Percentiles rank a stretch among this genome's conserved stretches.
phyloP scores from a whole-genome alignment of 1,140 invertebrate genomes.

The Panonychus citri region DNA sequence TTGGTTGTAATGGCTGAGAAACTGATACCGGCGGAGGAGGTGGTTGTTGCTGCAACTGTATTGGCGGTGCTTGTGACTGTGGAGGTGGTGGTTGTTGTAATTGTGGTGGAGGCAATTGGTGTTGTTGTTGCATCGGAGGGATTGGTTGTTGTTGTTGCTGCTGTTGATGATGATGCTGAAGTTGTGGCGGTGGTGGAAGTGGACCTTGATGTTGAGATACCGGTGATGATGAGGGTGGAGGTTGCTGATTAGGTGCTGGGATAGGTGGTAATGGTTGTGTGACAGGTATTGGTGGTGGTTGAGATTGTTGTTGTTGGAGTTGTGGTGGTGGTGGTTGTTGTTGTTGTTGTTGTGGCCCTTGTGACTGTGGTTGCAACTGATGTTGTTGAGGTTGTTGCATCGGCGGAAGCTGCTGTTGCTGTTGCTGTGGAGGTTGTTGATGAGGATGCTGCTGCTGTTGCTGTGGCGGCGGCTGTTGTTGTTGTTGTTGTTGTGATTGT shows the following conservation, averaged over 20 bases:
- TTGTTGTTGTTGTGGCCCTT: too few relatives aligned
- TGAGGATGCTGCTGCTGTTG: too few relatives aligned
- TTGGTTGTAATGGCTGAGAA: not conserved
- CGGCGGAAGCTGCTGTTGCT: not conserved
- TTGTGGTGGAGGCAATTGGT: too few relatives aligned
- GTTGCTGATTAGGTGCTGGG: not conserved
- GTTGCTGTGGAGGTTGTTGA: not conserved
- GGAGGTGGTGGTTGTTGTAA: too few relatives aligned
- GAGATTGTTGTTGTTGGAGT: too few relatives aligned
- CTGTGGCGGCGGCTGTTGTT: too few relatives aligned
- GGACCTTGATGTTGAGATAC: not conserved
- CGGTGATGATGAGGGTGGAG: not conserved
- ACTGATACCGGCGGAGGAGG: not conserved
- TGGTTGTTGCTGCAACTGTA: not conserved
- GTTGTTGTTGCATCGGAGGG: too few relatives aligned
- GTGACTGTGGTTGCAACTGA: not conserved
- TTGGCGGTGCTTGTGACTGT: not conserved
- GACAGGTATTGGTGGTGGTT: too few relatives aligned
- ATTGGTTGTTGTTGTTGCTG: too few relatives aligned
- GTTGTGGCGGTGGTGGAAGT: not conserved
- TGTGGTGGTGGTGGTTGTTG: not conserved
- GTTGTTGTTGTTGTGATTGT: not conserved
- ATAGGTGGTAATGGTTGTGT: too few relatives aligned
- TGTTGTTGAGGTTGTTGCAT: not conserved
- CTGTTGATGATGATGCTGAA: too few relatives aligned